A percentile compares a stretch with the other conserved stretches of the same genome.
Evolutionary conservation across 2,888 invertebrate genomes (phyloP).

Genomic region (Strigamia crassipes): DNA sequence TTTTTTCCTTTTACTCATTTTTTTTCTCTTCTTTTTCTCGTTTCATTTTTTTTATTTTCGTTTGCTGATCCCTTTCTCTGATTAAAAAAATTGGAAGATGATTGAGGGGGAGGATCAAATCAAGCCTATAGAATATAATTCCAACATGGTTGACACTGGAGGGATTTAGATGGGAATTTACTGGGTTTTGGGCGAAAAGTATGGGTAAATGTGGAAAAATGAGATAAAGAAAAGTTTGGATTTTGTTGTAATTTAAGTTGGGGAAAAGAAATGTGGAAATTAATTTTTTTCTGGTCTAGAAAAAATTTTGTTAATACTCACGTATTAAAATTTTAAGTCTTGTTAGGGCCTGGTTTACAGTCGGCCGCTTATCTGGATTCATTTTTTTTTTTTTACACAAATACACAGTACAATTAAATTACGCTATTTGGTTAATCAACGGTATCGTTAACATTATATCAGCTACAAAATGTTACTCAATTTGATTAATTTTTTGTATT

Average conservation of each 20-base stretch:
- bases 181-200: conserved; percentile 31
- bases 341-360: too few species aligned
- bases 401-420: background rate
- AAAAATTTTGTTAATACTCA: background rate
- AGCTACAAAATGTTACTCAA: too few species aligned
- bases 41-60: conserved; percentile 32
- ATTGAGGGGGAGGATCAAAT: conserved; percentile 42
- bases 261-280: background rate
- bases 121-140: conserved; percentile 40
- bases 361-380: too few species aligned
- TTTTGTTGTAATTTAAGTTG: background rate
- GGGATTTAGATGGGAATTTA: conserved; percentile 36
- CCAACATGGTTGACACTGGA: conserved; percentile 32
- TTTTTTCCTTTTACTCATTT: background rate
- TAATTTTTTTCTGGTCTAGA: background rate
- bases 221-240: conserved; percentile 24
- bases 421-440: too few species aligned
- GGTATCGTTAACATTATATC: too few species aligned
- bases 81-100: conserved; percentile 42
- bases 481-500: background rate
- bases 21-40: background rate
- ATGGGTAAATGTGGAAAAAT: conserved; percentile 21
- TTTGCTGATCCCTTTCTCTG: conserved; percentile 35
- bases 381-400: too few species aligned
- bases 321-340: background rate